Evolutionary conservation across 2,797 vertebrate genomes (phyloP).

Genomic region (Nyctibius grandis): DNA sequence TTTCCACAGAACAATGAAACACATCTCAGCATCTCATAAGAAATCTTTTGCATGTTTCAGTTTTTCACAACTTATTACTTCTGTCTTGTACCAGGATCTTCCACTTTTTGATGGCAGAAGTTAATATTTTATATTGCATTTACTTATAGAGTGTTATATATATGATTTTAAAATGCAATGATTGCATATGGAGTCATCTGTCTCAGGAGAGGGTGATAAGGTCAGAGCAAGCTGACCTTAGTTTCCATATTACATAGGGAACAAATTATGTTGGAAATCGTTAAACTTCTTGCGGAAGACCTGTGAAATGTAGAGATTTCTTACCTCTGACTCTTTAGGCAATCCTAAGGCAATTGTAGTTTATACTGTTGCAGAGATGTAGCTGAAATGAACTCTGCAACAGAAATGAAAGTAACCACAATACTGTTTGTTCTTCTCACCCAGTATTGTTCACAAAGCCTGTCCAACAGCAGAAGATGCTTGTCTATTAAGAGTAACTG

Average conservation of each 20-base stretch:
- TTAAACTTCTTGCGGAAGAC: not conserved
- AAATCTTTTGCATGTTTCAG: not conserved
- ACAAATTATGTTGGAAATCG: not conserved
- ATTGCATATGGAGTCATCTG: not conserved
- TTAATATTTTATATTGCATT: not conserved
- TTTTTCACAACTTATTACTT: not conserved
- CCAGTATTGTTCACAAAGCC: not conserved
- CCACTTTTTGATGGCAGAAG: not conserved
- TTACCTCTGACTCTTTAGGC: not conserved
- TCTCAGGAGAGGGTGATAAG: not conserved
- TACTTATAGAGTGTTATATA: not conserved
- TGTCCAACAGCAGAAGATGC: not conserved
- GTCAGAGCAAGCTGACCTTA: not conserved
- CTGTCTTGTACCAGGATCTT: not conserved
- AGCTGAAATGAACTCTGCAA: not conserved
- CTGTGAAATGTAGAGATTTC: not conserved
- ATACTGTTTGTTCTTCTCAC: not conserved
- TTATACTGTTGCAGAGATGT: not conserved
- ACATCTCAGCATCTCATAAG: not conserved
- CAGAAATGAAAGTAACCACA: not conserved
- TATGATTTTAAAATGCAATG: not conserved
- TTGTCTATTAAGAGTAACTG: not conserved
- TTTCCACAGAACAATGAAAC: not conserved
- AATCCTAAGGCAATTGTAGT: not conserved
- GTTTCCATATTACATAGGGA: not conserved